Base-by-base conservation (phyloP, 2,888 invertebrate genomes). In the Agonum fuliginosum region DNA sequence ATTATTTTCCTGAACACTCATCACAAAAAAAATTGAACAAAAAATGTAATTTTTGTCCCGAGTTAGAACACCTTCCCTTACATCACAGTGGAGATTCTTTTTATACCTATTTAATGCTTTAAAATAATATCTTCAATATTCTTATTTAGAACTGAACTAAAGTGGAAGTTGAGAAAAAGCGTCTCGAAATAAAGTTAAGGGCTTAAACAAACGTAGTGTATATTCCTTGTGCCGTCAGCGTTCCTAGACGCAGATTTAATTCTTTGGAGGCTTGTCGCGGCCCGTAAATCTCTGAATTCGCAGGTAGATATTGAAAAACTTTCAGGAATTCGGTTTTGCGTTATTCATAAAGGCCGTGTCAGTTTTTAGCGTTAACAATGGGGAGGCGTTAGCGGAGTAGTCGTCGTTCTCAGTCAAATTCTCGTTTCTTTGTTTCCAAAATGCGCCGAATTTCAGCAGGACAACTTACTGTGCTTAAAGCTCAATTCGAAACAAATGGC, bases 231-330 rank as follows among this genome's bases (percentile, higher is more conserved):
- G 27, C 17, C 27, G 34, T 14, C 19, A 6, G 34, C 34, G 34
- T 67, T 67, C 67, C 41, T 70, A 70, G 70, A 67, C 67, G 67
- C 67, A 17, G 46, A 58, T 72, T 72, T 58, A 72, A 72, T 72
- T 72, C 72, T 54, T 71, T 41, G 19, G 8, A 72, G 58, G 58
- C 37, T 37, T 72, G 37, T 24, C 54, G 41, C 20, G 24, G 34
- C 37, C 54, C 72, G 72, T 54, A 72, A 72, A 72, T 72, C 72
- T 72, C 46, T 20, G 58, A 58, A 72, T 72, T 72, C 58, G 72
- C 58, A 72, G 72, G 58, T 72, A 46, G 72, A 72, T 72, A 72
- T 72, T 72, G 72, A 72, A 72, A 72, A 72, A 72, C 72, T 72
- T 72, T 72, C 14, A 72, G 72, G 72, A 72, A 72, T 72, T 72